Conservation (phyloP, 2,113 vertebrate genomes). For the Rhinolophus ferrumequinum region DNA sequence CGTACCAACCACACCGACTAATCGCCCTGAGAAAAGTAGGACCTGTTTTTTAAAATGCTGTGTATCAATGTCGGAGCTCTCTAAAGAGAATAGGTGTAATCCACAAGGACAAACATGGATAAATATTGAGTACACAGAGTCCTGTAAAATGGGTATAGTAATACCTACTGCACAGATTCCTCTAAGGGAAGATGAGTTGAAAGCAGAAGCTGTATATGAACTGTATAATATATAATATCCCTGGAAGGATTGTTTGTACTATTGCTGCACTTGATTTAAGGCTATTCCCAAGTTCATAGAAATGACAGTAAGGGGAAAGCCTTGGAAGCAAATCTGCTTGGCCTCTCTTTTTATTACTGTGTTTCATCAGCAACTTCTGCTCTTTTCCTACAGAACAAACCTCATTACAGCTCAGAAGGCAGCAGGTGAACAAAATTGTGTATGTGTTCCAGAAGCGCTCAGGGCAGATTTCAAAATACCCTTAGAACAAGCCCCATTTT, state of each 20-base stretch:
- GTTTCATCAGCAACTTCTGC: slow-evolving; percentile 29
- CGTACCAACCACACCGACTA: background rate
- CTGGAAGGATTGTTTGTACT: background rate
- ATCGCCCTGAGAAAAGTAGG: background rate
- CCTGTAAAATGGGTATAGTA: background rate
- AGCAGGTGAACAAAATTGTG: background rate
- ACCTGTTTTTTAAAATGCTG: background rate
- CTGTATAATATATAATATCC: background rate
- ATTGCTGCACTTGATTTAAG: background rate
- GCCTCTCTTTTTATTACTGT: background rate
- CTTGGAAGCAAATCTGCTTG: background rate
- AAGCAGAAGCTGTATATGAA: background rate
- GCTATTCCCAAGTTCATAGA: background rate
- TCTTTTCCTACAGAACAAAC: background rate
- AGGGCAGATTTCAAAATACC: slow-evolving; percentile 33
- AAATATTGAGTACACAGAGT: background rate
- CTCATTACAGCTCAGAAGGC: background rate
- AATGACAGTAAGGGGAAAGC: background rate
- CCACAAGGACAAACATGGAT: background rate
- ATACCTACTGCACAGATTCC: background rate
- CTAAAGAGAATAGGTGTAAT: background rate
- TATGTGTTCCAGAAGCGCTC: background rate
- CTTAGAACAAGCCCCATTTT: slow-evolving; percentile 55
- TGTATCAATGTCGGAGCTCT: background rate
- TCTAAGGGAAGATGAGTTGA: background rate